Evolutionary conservation across 2,797 vertebrate genomes (phyloP).

Genomic region (Phyllotis vaccarum): DNA sequence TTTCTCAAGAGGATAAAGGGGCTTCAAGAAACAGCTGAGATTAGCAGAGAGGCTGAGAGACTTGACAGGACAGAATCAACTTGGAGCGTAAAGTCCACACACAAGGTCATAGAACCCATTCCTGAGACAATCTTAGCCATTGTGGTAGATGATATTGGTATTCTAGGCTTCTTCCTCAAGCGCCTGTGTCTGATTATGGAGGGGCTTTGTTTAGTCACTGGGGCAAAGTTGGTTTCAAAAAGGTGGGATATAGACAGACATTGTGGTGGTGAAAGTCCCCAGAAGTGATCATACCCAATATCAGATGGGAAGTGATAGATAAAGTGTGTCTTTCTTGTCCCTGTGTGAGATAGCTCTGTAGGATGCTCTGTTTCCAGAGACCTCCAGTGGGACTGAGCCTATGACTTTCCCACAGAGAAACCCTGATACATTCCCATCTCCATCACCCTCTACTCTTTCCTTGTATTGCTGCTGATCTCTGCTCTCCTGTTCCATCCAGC

Average conservation of each 20-base stretch:
- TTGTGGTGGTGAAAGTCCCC: neutral
- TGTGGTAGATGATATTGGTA: neutral
- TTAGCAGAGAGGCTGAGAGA: neutral
- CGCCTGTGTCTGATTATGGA: neutral
- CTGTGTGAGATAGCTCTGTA: neutral
- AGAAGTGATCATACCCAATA: neutral
- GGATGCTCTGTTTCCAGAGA: neutral
- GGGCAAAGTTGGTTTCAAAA: neutral
- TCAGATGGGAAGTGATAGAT: neutral
- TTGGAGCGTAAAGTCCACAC: neutral
- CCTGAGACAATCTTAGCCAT: neutral
- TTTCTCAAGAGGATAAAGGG: conserved; percentile 6
- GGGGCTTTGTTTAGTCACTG: neutral
- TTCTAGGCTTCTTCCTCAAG: neutral
- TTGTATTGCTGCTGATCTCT: neutral
- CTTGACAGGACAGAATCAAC: neutral
- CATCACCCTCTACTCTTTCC: neutral
- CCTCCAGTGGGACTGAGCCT: neutral
- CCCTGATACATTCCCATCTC: neutral
- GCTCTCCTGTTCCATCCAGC: rapidly evolving
- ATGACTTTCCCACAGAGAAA: neutral
- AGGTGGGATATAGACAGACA: neutral
- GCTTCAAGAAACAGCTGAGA: neutral
- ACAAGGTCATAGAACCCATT: neutral
- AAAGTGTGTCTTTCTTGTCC: neutral